Base-by-base conservation (phyloP, 2,113 vertebrate genomes). In the Epinephelus lanceolatus region DNA sequence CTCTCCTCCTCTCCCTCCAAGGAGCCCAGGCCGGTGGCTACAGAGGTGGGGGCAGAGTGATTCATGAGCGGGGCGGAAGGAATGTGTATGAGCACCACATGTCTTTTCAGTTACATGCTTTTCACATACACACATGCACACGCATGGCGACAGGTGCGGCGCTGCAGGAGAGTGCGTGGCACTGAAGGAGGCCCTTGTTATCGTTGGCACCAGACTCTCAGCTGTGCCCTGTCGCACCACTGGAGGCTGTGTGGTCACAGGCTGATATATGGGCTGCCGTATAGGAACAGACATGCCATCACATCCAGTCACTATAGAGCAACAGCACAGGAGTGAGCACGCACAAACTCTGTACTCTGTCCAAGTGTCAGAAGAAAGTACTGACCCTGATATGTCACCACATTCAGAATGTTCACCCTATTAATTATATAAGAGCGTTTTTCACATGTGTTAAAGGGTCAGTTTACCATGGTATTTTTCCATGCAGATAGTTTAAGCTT, bases 71-170 rank as follows among this genome's bases (percentile, higher is more conserved):
- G 65, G 76, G 67, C 14, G 19, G 87, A 83, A 91, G 91, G 92
- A 93, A 93, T 93, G 86, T 67, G 52, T 67, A 78, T 40, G 80
- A 87, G 81, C 77, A 70, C 89, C 90, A 85, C 86, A 89, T 92
- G 90, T 87, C 84, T 84, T 80, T 87, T 71, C 74, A 65, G 78
- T 80, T 89, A 40, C 74, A 76, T 77, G 88, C 79, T 69, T 71
- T 30, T 51, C 78, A 72, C 57, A 62, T 77, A 60, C 79, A 33
- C 18, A 52, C 66, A 27, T 19, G 13, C 49, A 55, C 78, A 52
- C 52, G 30, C 56, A 53, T 18, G 47, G 77, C 62, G 75, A 94
- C 93, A 95, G 93, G 93, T 94, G 92, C 79, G 56, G 73, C 53
- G 17, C 49, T 61, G 78, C 75, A 68, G 69, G 69, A 71, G 88